A percentile compares a stretch with the other conserved stretches of the same genome.
Conservation (phyloP, 2,888 invertebrate genomes). For the Ypsolopha sequella region DNA sequence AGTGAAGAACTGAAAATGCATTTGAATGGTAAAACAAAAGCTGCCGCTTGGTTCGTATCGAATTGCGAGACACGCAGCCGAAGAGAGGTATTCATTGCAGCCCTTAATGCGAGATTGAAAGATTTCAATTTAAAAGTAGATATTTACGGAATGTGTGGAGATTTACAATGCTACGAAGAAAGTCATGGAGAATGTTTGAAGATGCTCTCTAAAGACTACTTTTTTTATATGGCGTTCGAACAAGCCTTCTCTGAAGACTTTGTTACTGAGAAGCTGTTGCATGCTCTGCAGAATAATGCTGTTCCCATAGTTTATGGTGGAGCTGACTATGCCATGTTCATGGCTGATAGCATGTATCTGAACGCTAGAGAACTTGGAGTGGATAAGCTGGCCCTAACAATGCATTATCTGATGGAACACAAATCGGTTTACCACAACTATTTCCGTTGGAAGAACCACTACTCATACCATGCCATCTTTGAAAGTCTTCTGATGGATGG, state of each 20-base stretch:
- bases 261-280: conserved; percentile 43
- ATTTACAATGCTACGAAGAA: conserved; percentile 18
- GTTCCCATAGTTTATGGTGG: conserved; percentile 45
- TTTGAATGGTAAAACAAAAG: conserved; percentile 24
- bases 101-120: conserved; percentile 21
- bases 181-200: conserved; percentile 20
- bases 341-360: conserved; percentile 26
- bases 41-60: conserved; percentile 43
- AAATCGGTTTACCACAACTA: conserved; percentile 19
- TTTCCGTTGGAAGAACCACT: conserved; percentile 30
- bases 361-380: conserved; percentile 16
- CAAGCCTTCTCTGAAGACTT: conserved; percentile 40
- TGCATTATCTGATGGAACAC: conserved; percentile 20
- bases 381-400: conserved; percentile 17
- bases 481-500: conserved; percentile 18
- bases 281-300: conserved; percentile 28
- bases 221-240: conserved; percentile 44
- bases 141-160: conserved; percentile 29
- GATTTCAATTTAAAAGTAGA: conserved; percentile 29
- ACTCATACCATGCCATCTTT: conserved; percentile 17
- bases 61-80: conserved; percentile 24
- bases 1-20: conserved; percentile 20
- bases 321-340: conserved; percentile 39
- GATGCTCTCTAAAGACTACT: conserved; percentile 16
- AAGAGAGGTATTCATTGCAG: conserved; percentile 18